phyloP scores from a whole-genome alignment of 2,888 invertebrate genomes.

The Tachina fera region DNA sequence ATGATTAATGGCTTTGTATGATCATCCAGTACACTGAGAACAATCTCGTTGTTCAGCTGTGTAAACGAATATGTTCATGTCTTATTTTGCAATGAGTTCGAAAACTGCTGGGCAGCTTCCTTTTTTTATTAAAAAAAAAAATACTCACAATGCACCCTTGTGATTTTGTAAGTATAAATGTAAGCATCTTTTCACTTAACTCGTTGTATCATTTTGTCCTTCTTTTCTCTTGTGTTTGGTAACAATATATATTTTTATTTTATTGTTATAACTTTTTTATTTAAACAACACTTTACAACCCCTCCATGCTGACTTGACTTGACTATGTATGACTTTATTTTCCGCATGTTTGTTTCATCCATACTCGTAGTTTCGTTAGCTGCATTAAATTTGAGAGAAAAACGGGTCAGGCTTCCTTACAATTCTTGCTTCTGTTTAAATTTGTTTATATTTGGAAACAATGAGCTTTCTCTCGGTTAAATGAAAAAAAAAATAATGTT shows the following conservation, averaged over 20 bases:
- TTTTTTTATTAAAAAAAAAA: neutral
- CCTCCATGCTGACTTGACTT: neutral
- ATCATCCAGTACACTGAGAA: too few species aligned
- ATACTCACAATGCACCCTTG: neutral
- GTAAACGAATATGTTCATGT: neutral
- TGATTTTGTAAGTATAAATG: neutral
- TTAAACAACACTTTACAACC: neutral
- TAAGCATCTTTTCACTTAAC: slow-evolving; percentile 43
- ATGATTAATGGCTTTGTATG: too few species aligned
- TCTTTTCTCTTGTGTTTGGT: slow-evolving; percentile 24
- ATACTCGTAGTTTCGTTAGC: neutral
- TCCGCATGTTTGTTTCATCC: neutral
- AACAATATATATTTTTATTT: slow-evolving; percentile 16
- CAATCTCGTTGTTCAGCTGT: too few species aligned
- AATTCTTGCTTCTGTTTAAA: slow-evolving; percentile 1
- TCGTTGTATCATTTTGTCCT: slow-evolving; percentile 59
- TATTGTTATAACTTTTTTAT: slow-evolving; percentile 18
- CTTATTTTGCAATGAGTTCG: neutral
- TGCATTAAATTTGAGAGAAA: neutral
- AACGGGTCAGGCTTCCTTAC: slow-evolving; percentile 38
- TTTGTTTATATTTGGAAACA: slow-evolving; percentile 7
- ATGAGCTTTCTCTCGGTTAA: neutral
- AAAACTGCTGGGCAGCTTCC: neutral
- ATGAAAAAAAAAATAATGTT: slow-evolving; percentile 17
- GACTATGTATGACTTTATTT: slow-evolving; percentile 39